Evolutionary conservation across 2,888 invertebrate genomes (phyloP).

Genomic region (Charanyca ferruginea): DNA sequence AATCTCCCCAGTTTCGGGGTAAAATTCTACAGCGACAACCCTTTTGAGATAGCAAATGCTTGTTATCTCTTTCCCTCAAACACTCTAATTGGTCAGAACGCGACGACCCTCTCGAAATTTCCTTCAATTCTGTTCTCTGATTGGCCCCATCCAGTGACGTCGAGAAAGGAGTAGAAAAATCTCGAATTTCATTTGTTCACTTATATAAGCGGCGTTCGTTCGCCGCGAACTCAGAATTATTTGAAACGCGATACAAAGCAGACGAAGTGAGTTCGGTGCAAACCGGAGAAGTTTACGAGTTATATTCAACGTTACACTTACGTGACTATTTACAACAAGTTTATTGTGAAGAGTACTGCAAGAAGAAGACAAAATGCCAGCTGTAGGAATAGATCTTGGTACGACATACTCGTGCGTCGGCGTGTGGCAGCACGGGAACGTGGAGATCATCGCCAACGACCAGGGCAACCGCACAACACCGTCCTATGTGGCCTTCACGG

Average conservation of each 20-base stretch:
- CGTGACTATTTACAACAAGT: conserved; percentile 15
- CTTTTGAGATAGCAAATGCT: not conserved
- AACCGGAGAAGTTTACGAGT: conserved; percentile 68
- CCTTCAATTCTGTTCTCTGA: conserved; percentile 62
- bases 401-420: conserved; percentile 91
- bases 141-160: conserved; percentile 67
- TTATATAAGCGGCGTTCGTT: conserved; percentile 73
- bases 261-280: conserved; percentile 74
- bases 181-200: conserved; percentile 74
- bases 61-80: conserved; percentile 48
- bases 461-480: conserved; percentile 94
- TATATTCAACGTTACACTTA: conserved; percentile 24
- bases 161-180: conserved; percentile 72
- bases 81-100: conserved; percentile 69
- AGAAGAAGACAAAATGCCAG: conserved; percentile 82
- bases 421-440: conserved; percentile 92
- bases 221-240: conserved; percentile 80
- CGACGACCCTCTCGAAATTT: conserved; percentile 73
- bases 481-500: conserved; percentile 94
- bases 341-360: conserved; percentile 52
- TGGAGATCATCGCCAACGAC: conserved; percentile 93
- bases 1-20: not conserved
- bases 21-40: conserved; percentile 1
- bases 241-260: conserved; percentile 79
- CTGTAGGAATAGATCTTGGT: conserved; percentile 90